A percentile compares a stretch with the other conserved stretches of the same genome.
Conservation (phyloP, 2,888 invertebrate species). For the Idaea aversata region DNA sequence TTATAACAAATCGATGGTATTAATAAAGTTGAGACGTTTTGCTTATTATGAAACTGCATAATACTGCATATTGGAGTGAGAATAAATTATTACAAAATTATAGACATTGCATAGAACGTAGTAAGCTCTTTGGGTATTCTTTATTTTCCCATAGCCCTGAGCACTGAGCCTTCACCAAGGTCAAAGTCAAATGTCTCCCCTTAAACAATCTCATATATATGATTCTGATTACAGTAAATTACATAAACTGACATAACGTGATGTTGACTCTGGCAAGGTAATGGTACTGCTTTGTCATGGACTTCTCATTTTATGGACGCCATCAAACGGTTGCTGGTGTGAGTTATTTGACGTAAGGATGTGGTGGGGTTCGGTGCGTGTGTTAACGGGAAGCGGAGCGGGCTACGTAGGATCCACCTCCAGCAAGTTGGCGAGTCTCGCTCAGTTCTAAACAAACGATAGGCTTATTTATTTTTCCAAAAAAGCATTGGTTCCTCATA, state of each 20-base stretch:
- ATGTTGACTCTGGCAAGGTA: not conserved
- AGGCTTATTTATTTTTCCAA: no score
- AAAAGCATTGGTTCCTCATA: no score
- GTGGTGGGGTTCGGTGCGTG: conserved; percentile 18
- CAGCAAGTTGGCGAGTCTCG: no score
- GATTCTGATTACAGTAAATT: not conserved
- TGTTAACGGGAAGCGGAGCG: conserved; percentile 20
- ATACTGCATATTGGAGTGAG: not conserved
- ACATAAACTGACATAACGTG: not conserved
- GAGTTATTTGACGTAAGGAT: conserved; percentile 45
- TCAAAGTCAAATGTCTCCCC: not conserved
- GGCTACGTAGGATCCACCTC: not conserved
- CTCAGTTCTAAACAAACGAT: no score
- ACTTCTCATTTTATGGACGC: conserved; percentile 49
- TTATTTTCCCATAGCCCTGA: not conserved
- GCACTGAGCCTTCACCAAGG: not conserved
- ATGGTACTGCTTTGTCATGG: conserved; percentile 37
- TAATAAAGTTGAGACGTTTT: not conserved
- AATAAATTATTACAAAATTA: not conserved
- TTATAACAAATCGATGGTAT: conserved; percentile 12
- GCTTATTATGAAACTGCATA: not conserved
- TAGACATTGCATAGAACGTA: no score
- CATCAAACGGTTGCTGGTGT: conserved; percentile 45
- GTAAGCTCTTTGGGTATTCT: not conserved
- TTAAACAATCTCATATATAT: not conserved